These are phyloP conservation scores for Strigamia transsilvanica DNA, from an alignment of 2,888 invertebrate genomes.

Conservation along the genomic window DNA sequence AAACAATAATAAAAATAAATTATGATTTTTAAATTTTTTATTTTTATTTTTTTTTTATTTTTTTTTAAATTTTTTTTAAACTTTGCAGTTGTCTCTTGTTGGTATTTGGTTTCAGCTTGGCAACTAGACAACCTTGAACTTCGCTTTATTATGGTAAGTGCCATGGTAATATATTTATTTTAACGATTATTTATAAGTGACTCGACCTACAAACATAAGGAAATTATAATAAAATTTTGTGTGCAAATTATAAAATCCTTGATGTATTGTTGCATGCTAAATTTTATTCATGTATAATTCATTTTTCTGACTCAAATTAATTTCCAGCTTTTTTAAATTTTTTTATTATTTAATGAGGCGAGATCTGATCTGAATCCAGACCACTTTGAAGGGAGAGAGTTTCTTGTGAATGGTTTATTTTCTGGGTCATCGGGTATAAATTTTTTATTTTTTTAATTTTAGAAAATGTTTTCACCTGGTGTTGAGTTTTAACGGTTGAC, in stretches of 20 bases:
- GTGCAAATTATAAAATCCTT: constrained; percentile 15
- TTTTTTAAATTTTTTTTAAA: background rate
- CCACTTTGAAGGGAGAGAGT: background rate
- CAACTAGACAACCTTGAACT: constrained; percentile 31
- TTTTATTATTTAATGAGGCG: background rate
- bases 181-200: constrained; percentile 25
- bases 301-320: too few relatives aligned
- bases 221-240: constrained; percentile 6
- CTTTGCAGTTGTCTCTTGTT: constrained; percentile 13
- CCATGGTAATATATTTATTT: constrained; percentile 18
- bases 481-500: too few relatives aligned
- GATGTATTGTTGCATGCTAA: background rate
- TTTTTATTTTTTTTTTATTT: background rate
- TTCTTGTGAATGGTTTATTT: too few relatives aligned
- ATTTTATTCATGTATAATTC: constrained; percentile 10
- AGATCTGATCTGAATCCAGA: background rate
- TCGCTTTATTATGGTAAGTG: constrained; percentile 29
- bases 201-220: constrained; percentile 14
- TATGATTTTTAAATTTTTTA: background rate
- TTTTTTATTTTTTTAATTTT: too few relatives aligned
- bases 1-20: constrained; percentile 2
- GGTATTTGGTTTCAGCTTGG: constrained; percentile 1
- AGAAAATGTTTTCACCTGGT: too few relatives aligned
- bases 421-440: constrained; percentile 6
- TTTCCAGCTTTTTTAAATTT: too few relatives aligned